Evolutionary conservation across 2,888 invertebrate species (phyloP), one percentile per base, ranked within the genome.

Genomic region (Augiades crinisus): DNA sequence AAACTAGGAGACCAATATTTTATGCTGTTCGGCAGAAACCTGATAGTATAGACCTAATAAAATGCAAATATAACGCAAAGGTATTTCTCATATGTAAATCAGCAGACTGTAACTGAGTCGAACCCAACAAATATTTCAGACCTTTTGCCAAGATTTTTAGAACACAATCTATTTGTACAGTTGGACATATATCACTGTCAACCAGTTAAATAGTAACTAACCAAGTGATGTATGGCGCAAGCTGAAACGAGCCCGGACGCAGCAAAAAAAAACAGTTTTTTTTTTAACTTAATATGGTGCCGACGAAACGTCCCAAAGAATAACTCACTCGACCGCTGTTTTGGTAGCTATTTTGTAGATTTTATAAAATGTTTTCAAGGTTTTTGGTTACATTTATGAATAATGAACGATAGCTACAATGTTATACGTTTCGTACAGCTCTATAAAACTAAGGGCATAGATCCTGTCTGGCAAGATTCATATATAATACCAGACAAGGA

Each of bases 151-250:
- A 38, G 37, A 38, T 38, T 38, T 47, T 13, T 19, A n/a, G 47
- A 38, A 46, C 17, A 38, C 38, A 47, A 47, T 47, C 37, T 38
- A 19, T 47, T 47, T 47, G 47, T 47, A 40, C 38, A 47, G 47
- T 21, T 33, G 45, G 10, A 41, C 36, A 78, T 51, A 40, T 22
- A 43, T 44, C 51, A 51, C 24, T 37, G 51, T 51, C 51, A 30
- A 31, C 30, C 30, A 49, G 37, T 21, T 51, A 44, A 41, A 49
- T 34, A 49, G 34, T 41, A 33, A 49, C 40, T 49, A 41, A 49
- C 49, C 10, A 17, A 33, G 49, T 49, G 49, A 49, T 49, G 34
- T 49, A 49, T 49, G 49, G 36, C 17, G 40, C 36, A 13, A 47
- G 34, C 47, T 24, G 31, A 49, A 49, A 49, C 47, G 30, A 41